phyloP scores from a whole-genome alignment of 2,888 invertebrate genomes.

The Nasonovia ribisnigri region DNA sequence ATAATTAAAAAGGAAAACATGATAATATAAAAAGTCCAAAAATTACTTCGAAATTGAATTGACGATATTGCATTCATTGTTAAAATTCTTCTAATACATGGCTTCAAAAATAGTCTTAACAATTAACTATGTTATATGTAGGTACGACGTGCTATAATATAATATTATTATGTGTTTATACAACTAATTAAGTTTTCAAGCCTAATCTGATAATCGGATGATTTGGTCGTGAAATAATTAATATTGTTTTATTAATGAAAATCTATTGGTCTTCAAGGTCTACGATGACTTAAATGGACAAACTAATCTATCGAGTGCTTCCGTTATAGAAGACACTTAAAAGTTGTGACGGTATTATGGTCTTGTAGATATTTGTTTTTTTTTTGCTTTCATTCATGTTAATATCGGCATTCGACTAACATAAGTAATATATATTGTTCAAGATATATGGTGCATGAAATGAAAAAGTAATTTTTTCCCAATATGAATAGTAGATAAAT shows the following conservation, averaged over 20 bases:
- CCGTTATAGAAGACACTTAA: neutral
- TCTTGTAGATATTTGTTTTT: neutral
- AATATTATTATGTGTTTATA: neutral
- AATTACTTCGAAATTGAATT: neutral
- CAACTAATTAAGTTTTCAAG: neutral
- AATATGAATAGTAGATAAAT: neutral
- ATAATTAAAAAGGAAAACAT: neutral
- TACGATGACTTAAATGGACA: neutral
- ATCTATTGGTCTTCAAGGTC: neutral
- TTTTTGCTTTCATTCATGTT: slow-evolving; percentile 23
- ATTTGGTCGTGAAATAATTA: neutral
- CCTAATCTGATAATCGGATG: neutral
- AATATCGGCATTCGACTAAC: neutral
- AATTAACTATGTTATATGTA: neutral
- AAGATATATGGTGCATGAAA: slow-evolving; percentile 45
- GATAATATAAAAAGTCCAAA: neutral
- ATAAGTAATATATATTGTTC: slow-evolving; percentile 29
- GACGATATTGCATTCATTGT: neutral
- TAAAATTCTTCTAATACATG: neutral
- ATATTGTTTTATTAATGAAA: neutral
- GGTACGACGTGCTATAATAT: neutral
- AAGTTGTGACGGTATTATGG: neutral
- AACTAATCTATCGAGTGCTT: neutral
- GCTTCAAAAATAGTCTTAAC: neutral
- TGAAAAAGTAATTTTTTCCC: slow-evolving; percentile 31